Evolutionary conservation across 2,797 vertebrate species (phyloP).

Genomic region (Cirrhinus mrigala): DNA sequence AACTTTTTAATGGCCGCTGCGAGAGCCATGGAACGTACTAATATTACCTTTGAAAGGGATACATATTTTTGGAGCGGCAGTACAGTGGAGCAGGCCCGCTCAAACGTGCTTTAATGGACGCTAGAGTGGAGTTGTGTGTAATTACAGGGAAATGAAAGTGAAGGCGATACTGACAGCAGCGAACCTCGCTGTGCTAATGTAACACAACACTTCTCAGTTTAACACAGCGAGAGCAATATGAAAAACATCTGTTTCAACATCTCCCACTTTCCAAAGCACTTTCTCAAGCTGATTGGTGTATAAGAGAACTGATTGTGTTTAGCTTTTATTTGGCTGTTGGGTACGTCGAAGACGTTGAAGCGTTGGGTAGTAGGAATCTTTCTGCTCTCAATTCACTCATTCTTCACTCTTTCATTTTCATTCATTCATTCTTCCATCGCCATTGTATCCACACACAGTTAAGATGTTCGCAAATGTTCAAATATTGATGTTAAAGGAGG

Average conservation of each 20-base stretch:
- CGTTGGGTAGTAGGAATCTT: neutral
- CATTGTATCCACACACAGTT: neutral
- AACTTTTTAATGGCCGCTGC: constrained; percentile 64
- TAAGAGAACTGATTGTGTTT: constrained; percentile 71
- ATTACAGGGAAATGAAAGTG: constrained; percentile 72
- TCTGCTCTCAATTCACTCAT: constrained; percentile 6
- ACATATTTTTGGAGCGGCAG: constrained; percentile 55
- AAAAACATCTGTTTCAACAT: constrained; percentile 83
- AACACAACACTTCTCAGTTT: constrained; percentile 74
- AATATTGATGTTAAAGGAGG: neutral
- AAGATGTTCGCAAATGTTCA: neutral
- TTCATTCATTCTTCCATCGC: constrained; percentile 21
- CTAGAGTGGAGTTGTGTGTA: constrained; percentile 69
- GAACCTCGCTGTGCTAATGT: constrained; percentile 71
- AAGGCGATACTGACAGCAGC: constrained; percentile 70
- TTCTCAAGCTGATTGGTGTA: constrained; percentile 73
- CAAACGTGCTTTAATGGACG: constrained; percentile 66
- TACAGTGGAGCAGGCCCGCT: constrained; percentile 54
- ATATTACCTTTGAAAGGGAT: constrained; percentile 60
- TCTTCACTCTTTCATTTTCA: constrained; percentile 39
- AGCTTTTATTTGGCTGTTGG: constrained; percentile 66
- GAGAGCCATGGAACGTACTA: constrained; percentile 67
- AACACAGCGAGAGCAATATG: constrained; percentile 73
- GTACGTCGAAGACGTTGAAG: constrained; percentile 31
- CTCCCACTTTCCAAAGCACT: constrained; percentile 72